Conservation (phyloP, 2,113 vertebrate genomes). For the Mus spicilegus region DNA sequence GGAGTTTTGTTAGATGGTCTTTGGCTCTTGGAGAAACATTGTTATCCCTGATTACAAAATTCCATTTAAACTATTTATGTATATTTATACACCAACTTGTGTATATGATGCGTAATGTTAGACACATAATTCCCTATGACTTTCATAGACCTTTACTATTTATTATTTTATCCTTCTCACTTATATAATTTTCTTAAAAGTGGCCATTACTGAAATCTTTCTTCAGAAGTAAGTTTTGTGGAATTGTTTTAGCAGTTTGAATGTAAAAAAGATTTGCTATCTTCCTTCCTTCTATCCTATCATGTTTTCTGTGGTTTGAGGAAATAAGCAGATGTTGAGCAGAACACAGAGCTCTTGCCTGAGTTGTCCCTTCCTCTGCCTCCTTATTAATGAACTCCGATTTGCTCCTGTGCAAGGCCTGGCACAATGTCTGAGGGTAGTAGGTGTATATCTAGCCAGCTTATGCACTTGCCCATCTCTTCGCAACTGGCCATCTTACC, state of each 20-base stretch:
- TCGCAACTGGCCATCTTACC: not conserved
- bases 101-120: not conserved
- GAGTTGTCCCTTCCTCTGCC: not conserved
- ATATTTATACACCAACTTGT: not conserved
- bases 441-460: too few relatives aligned
- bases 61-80: not conserved
- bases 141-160: not conserved
- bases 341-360: not conserved
- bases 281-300: not conserved
- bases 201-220: slow-evolving; percentile 5
- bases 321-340: not conserved
- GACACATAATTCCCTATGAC: not conserved
- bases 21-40: not conserved
- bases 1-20: not conserved
- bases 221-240: slow-evolving; percentile 47
- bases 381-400: not conserved
- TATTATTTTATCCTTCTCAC: not conserved
- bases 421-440: not conserved
- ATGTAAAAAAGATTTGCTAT: slow-evolving; percentile 1
- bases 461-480: fast-evolving
- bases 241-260: slow-evolving; percentile 29
- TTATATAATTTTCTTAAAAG: slow-evolving; percentile 20
- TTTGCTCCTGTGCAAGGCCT: not conserved
- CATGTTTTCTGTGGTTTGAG: not conserved
- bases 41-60: not conserved